Conservation (phyloP, 1,140 invertebrate species). For the Pectinophora gossypiella region DNA sequence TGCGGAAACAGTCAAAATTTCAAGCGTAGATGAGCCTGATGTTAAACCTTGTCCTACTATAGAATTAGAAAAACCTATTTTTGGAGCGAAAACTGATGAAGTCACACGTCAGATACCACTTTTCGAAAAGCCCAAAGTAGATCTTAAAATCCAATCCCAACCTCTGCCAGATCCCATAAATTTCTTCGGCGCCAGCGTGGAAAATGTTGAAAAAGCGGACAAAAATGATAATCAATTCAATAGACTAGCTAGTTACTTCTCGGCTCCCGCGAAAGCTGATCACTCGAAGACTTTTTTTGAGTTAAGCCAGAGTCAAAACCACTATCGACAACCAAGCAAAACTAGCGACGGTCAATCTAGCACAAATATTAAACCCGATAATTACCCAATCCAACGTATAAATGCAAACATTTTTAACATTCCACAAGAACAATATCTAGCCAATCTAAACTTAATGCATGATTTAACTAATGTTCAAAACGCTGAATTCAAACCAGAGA, state of each 20-base stretch:
- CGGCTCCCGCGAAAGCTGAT: constrained; percentile 40
- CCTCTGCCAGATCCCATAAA: constrained; percentile 39
- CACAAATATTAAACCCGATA: not conserved
- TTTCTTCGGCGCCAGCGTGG: constrained; percentile 32
- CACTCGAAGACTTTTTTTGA: constrained; percentile 71
- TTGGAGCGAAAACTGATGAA: no score
- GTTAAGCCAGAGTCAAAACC: constrained; percentile 64
- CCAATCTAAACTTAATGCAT: constrained; percentile 40
- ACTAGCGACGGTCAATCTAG: not conserved
- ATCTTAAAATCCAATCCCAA: not conserved
- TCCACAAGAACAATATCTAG: constrained; percentile 19
- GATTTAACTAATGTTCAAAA: constrained; percentile 46
- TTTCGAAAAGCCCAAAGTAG: not conserved
- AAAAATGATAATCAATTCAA: constrained; percentile 32
- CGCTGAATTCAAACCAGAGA: constrained; percentile 29
- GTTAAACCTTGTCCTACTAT: no score
- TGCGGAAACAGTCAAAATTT: no score
- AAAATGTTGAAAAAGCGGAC: constrained; percentile 20
- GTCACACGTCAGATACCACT: no score
- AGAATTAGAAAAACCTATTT: no score
- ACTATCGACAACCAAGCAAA: constrained; percentile 45
- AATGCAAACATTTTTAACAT: constrained; percentile 15
- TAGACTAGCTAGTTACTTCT: constrained; percentile 60
- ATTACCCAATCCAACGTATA: not conserved
- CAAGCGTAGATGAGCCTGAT: no score